These are phyloP conservation scores for Enoplolaimus lenunculus DNA, from an alignment of 2,888 invertebrate species.

Conservation along the genomic window DNA sequence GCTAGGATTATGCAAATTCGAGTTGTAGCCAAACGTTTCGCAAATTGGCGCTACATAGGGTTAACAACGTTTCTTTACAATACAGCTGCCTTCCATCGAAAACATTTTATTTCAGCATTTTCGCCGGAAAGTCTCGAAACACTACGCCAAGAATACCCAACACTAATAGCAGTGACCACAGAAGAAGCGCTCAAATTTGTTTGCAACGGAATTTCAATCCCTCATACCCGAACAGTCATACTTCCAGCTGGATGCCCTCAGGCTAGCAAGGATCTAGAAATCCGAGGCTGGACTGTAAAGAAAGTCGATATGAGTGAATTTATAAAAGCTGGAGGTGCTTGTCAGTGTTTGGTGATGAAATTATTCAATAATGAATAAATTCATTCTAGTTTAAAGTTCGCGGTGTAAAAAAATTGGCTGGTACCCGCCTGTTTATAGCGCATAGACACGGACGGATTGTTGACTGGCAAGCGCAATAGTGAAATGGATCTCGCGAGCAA, in stretches of 20 bases:
- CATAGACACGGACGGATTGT: too few relatives aligned
- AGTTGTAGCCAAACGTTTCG: too few relatives aligned
- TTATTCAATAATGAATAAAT: slow-evolving; percentile 24
- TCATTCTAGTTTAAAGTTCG: background rate
- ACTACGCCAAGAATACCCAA: background rate
- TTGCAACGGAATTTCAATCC: slow-evolving; percentile 20
- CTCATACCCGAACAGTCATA: slow-evolving; percentile 28
- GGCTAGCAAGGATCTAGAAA: slow-evolving; percentile 27
- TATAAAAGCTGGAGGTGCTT: slow-evolving; percentile 40
- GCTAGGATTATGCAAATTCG: too few relatives aligned
- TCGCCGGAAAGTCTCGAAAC: background rate
- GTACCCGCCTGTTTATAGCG: too few relatives aligned
- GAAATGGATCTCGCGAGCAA: too few relatives aligned
- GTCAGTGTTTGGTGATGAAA: slow-evolving; percentile 37
- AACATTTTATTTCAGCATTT: too few relatives aligned
- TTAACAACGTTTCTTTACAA: too few relatives aligned
- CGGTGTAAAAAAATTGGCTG: too few relatives aligned
- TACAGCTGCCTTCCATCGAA: too few relatives aligned
- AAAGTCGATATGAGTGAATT: slow-evolving; percentile 39
- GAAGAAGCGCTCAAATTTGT: slow-evolving; percentile 21
- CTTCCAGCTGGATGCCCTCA: slow-evolving; percentile 34
- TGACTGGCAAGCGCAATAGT: too few relatives aligned
- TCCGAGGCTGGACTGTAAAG: slow-evolving; percentile 31
- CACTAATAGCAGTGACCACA: slow-evolving; percentile 18
- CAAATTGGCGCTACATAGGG: too few relatives aligned